These are phyloP conservation scores for Megaptera novaeangliae DNA, from an alignment of 2,113 vertebrate genomes.

Conservation along the genomic window DNA sequence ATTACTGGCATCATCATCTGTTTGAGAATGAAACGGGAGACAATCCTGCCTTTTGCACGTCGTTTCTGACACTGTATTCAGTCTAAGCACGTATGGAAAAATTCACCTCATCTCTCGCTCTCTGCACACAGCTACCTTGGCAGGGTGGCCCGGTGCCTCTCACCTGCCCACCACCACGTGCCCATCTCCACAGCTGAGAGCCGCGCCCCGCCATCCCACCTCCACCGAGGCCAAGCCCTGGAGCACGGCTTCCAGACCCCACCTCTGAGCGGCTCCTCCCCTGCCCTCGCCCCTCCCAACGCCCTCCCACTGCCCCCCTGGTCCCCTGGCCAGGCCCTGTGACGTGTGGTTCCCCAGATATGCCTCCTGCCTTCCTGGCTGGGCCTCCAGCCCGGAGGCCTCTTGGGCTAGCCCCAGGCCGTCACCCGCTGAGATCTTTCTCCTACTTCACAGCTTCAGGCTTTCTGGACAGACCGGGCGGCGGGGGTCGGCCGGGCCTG, in stretches of 20 bases:
- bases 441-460: neutral
- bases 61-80: neutral
- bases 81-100: neutral
- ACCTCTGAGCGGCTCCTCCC: neutral
- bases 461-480: neutral
- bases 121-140: fast-evolving
- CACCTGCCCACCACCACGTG: neutral
- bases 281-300: neutral
- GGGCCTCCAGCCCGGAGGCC: neutral
- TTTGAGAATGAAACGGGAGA: neutral
- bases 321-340: neutral
- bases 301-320: neutral
- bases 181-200: too few species aligned
- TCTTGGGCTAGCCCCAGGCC: neutral
- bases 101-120: fast-evolving
- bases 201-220: neutral
- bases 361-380: neutral
- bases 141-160: fast-evolving
- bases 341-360: neutral
- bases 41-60: neutral
- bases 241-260: neutral
- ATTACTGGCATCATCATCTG: neutral
- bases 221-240: fast-evolving
- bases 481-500: neutral
- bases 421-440: neutral